Conservation (phyloP, 1,140 invertebrate genomes). For the Pseudobourletiella spinata region DNA sequence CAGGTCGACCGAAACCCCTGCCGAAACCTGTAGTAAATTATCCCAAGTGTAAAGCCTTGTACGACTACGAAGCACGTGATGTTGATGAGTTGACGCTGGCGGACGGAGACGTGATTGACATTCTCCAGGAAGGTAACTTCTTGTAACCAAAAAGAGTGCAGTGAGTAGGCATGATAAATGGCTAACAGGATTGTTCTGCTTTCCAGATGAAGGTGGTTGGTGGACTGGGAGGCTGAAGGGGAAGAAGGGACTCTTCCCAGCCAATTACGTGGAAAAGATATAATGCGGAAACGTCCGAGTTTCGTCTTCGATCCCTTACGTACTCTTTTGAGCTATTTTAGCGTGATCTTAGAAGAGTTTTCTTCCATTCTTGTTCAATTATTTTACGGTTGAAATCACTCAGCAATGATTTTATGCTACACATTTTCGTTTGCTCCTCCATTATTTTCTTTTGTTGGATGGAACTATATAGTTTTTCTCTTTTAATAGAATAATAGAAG, state of each 20-base stretch:
- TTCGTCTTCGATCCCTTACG: too few relatives aligned
- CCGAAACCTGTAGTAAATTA: conserved; percentile 41
- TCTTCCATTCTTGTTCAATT: too few relatives aligned
- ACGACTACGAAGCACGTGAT: conserved; percentile 58
- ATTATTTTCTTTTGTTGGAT: too few relatives aligned
- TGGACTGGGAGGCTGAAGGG: conserved; percentile 53
- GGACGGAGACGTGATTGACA: conserved; percentile 55
- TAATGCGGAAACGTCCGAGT: too few relatives aligned
- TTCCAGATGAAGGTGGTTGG: conserved; percentile 60
- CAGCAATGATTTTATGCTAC: too few relatives aligned
- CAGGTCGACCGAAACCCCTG: conserved; percentile 28
- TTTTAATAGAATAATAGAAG: too few relatives aligned
- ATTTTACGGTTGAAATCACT: too few relatives aligned
- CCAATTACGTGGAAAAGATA: conserved; percentile 56
- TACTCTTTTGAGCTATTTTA: too few relatives aligned
- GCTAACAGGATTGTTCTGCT: background rate
- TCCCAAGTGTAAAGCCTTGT: conserved; percentile 53
- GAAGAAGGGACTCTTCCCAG: conserved; percentile 56
- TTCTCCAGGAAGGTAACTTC: conserved; percentile 54
- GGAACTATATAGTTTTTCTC: too few relatives aligned
- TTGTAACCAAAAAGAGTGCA: conserved; percentile 3
- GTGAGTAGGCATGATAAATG: background rate
- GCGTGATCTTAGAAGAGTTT: too few relatives aligned
- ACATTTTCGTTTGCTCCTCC: too few relatives aligned
- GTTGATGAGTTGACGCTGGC: conserved; percentile 57